Evolutionary conservation across 2,888 invertebrate species (phyloP).

Genomic region (Maniola hyperantus): DNA sequence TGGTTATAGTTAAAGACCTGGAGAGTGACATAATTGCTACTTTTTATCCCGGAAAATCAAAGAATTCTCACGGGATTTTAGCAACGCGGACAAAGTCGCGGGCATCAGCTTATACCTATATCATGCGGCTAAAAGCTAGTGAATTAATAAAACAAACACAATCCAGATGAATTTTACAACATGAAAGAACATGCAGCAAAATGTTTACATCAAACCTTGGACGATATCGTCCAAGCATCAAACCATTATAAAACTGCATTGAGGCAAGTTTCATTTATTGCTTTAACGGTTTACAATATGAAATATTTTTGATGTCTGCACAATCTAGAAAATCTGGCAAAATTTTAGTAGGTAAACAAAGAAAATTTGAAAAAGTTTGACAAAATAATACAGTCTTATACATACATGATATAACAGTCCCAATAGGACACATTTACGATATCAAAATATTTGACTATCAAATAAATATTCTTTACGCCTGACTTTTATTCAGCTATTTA

Average conservation of each 20-base stretch:
- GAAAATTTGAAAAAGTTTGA: no score
- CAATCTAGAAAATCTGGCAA: background rate
- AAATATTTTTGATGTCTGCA: background rate
- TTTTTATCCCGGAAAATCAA: no score
- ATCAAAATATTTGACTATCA: slow-evolving; percentile 8
- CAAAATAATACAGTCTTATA: no score
- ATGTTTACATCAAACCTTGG: slow-evolving; percentile 12
- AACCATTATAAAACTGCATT: slow-evolving; percentile 14
- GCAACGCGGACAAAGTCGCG: no score
- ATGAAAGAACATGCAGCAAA: slow-evolving; percentile 4
- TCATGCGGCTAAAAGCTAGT: background rate
- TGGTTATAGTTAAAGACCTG: no score
- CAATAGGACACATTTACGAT: background rate
- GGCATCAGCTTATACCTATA: no score
- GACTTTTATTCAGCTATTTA: slow-evolving; percentile 11
- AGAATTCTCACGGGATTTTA: no score
- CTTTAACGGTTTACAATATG: background rate
- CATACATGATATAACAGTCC: no score
- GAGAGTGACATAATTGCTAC: no score
- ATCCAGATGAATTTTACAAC: slow-evolving; percentile 23
- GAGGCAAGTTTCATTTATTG: background rate
- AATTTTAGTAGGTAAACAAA: background rate
- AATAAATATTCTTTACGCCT: background rate
- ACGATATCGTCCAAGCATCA: no score
- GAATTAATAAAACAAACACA: background rate